A percentile compares a stretch with the other conserved stretches of the same genome.
Evolutionary conservation across 2,113 vertebrate genomes (phyloP).

Genomic region (Leucopternis melanops): DNA sequence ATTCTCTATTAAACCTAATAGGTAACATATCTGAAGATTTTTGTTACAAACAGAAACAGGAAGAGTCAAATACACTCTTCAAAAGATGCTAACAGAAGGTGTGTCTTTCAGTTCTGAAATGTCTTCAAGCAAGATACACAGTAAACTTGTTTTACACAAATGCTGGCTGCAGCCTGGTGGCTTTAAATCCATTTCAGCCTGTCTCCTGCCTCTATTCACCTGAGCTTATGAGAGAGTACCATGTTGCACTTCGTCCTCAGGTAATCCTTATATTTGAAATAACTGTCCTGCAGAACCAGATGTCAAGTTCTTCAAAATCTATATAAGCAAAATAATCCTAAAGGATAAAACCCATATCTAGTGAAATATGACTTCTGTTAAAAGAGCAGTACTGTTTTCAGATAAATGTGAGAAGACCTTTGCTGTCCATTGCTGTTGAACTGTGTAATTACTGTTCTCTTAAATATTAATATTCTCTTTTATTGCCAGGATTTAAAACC

Average conservation of each 20-base stretch:
- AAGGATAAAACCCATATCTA: not conserved
- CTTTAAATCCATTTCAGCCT: constrained; percentile 91
- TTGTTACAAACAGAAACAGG: not conserved
- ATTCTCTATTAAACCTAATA: not conserved
- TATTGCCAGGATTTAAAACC: constrained; percentile 85
- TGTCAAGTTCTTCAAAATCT: not conserved
- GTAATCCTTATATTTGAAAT: constrained; percentile 60
- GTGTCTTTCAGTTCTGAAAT: constrained; percentile 86
- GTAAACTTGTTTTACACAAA: constrained; percentile 87
- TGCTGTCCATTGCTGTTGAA: not conserved
- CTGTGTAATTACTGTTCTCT: not conserved
- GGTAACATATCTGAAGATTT: not conserved
- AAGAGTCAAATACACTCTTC: not conserved
- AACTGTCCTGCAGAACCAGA: not conserved
- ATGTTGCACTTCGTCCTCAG: constrained; percentile 81
- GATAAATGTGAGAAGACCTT: not conserved
- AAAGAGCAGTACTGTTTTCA: not conserved
- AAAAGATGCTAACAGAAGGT: constrained; percentile 12
- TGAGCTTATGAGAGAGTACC: constrained; percentile 90
- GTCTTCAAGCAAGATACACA: constrained; percentile 89
- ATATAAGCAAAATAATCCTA: not conserved
- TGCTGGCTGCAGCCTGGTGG: constrained; percentile 94
- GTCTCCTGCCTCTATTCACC: constrained; percentile 83
- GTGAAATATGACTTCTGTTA: not conserved
- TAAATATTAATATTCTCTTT: not conserved